Percentiles rank a stretch among this genome's conserved stretches.
phyloP scores from a whole-genome alignment of 2,113 vertebrate genomes.

The Helogale parvula region DNA sequence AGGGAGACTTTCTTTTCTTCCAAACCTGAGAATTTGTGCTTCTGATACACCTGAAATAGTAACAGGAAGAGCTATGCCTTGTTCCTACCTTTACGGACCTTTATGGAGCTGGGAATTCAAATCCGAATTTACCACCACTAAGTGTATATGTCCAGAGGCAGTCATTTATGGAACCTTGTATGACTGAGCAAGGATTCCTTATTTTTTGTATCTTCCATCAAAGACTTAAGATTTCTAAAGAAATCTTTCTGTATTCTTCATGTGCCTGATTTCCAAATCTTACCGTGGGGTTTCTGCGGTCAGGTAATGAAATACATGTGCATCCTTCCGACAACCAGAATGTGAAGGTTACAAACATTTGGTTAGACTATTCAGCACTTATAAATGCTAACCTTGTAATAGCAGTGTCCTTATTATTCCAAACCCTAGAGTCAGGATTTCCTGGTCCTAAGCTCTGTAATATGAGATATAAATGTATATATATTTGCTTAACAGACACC shows the following conservation, averaged over 20 bases:
- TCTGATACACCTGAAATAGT: not conserved
- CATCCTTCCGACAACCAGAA: not conserved
- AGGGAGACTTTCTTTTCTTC: not conserved
- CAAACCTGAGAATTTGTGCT: not conserved
- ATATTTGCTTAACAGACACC: constrained; percentile 13
- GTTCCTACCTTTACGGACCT: not conserved
- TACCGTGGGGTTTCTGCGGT: not conserved
- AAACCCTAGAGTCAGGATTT: constrained; percentile 27
- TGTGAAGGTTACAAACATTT: constrained; percentile 57
- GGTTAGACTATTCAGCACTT: constrained; percentile 25
- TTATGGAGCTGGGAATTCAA: not conserved
- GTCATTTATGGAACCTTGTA: not conserved
- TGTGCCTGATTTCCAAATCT: constrained; percentile 32
- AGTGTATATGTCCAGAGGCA: not conserved
- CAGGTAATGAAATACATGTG: constrained; percentile 57
- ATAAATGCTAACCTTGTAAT: not conserved
- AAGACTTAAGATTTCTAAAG: not conserved
- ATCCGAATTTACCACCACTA: not conserved
- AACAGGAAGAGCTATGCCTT: not conserved
- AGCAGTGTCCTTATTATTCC: not conserved
- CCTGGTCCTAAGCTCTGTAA: constrained; percentile 44
- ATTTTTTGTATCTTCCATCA: not conserved
- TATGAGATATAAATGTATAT: not conserved
- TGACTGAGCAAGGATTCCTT: not conserved
- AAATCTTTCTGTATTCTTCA: not conserved